Evolutionary conservation across 2,797 vertebrate genomes (phyloP).

Genomic region (Babyrousa celebensis): DNA sequence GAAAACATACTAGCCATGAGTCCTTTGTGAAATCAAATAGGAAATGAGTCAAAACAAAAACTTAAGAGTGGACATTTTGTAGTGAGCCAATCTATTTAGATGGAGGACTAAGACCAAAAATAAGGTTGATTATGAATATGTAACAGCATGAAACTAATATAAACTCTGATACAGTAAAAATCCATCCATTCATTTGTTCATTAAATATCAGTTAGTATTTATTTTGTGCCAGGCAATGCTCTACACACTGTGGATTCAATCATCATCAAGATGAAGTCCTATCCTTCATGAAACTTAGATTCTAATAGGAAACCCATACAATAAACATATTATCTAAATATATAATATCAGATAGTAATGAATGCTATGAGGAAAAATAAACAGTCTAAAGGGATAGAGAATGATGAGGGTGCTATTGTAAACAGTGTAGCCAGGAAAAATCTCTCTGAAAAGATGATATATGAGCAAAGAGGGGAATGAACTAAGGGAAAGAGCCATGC

Average conservation of each 20-base stretch:
- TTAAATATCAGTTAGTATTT: constrained; percentile 59
- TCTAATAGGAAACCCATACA: constrained; percentile 28
- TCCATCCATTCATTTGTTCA: constrained; percentile 8
- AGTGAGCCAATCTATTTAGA: constrained; percentile 52
- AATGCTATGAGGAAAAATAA: constrained; percentile 48
- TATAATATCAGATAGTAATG: constrained; percentile 39
- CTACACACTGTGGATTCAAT: constrained; percentile 22
- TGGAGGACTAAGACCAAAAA: constrained; percentile 67
- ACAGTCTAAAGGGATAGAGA: constrained; percentile 38
- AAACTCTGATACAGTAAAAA: constrained; percentile 24
- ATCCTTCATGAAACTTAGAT: constrained; percentile 55
- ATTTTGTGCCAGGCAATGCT: neutral
- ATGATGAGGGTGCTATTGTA: constrained; percentile 29
- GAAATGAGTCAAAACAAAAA: constrained; percentile 68
- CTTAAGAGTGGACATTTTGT: constrained; percentile 64
- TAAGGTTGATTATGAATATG: constrained; percentile 38
- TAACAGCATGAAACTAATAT: constrained; percentile 50
- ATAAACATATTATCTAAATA: constrained; percentile 67
- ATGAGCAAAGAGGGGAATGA: constrained; percentile 51
- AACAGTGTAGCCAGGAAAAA: neutral
- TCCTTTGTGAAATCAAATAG: constrained; percentile 44
- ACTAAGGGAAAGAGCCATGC: neutral
- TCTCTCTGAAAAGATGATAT: constrained; percentile 52
- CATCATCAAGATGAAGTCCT: constrained; percentile 36
- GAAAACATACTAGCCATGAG: neutral